Evolutionary conservation across 2,888 invertebrate species (phyloP).

Genomic region (Acanthoscelides obtectus): DNA sequence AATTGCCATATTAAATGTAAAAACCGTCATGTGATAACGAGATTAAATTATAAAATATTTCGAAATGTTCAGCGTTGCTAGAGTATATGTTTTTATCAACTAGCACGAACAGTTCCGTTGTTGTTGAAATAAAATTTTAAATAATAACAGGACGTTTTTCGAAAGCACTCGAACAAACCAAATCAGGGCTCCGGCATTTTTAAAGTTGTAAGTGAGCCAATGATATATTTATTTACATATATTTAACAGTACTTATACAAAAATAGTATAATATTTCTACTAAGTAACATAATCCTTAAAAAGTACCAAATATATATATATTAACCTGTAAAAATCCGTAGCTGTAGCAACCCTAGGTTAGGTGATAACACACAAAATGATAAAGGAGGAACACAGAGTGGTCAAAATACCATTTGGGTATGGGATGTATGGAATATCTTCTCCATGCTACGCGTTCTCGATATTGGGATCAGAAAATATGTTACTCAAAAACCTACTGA

Average conservation of each 20-base stretch:
- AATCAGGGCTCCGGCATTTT: conserved; percentile 27
- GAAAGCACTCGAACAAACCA: conserved; percentile 12
- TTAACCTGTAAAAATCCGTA: conserved; percentile 47
- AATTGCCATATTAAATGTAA: neutral
- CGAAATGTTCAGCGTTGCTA: neutral
- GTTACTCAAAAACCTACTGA: neutral
- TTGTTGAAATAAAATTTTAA: neutral
- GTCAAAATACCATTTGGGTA: conserved; percentile 25
- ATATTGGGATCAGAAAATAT: neutral
- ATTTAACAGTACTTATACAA: conserved; percentile 42
- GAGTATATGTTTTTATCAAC: neutral
- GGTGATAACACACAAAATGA: conserved; percentile 22
- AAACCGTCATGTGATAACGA: neutral
- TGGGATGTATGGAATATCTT: conserved; percentile 21
- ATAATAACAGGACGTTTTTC: conserved; percentile 1
- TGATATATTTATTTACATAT: conserved; percentile 42
- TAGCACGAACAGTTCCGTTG: neutral
- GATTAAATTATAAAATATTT: neutral
- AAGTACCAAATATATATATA: conserved; percentile 63
- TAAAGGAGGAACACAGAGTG: conserved; percentile 20
- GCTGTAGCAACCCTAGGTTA: conserved; percentile 36
- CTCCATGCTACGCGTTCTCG: neutral
- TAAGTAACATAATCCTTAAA: conserved; percentile 50
- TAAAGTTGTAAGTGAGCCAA: conserved; percentile 36
- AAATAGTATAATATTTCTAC: conserved; percentile 45